Percentiles rank a stretch among this genome's conserved stretches.
phyloP scores from a whole-genome alignment of 2,797 vertebrate species.

The Pseudomugil gertrudae region DNA sequence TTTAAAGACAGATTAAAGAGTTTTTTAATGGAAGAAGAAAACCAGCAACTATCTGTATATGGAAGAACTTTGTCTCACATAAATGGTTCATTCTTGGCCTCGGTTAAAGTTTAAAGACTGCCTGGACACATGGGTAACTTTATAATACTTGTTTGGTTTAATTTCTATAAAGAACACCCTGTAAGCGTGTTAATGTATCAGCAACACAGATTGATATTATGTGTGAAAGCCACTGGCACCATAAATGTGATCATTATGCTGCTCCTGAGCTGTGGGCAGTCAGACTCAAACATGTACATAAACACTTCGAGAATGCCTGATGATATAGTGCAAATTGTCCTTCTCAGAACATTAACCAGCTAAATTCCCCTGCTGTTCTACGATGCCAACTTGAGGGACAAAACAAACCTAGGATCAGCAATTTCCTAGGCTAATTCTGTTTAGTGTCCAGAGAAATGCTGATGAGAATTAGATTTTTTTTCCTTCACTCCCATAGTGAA shows the following conservation, averaged over 20 bases:
- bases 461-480: conserved; percentile 71
- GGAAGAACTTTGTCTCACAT: conserved; percentile 42
- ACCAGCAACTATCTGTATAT: conserved; percentile 9
- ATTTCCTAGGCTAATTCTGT: conserved; percentile 64
- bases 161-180: conserved; percentile 37
- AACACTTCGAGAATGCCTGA: conserved; percentile 54
- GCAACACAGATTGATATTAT: conserved; percentile 56
- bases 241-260: conserved; percentile 39
- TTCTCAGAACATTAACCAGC: conserved; percentile 80
- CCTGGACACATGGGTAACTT: conserved; percentile 37
- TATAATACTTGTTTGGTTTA: conserved; percentile 49
- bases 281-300: conserved; percentile 55
- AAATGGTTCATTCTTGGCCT: conserved; percentile 47
- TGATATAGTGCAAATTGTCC: conserved; percentile 75
- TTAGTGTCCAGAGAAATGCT: conserved; percentile 71
- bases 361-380: conserved; percentile 62
- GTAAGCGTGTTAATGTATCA: conserved; percentile 52
- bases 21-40: conserved; percentile 3
- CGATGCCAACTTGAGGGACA: conserved; percentile 62
- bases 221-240: conserved; percentile 52
- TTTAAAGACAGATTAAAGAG: conserved; percentile 1
- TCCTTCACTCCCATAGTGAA: conserved; percentile 42
- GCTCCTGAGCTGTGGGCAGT: conserved; percentile 31
- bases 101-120: conserved; percentile 21
- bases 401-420: conserved; percentile 73